A percentile compares a stretch with the other conserved stretches of the same genome.
Conservation (phyloP, 2,113 vertebrate species). For the Spheniscus mendiculus region DNA sequence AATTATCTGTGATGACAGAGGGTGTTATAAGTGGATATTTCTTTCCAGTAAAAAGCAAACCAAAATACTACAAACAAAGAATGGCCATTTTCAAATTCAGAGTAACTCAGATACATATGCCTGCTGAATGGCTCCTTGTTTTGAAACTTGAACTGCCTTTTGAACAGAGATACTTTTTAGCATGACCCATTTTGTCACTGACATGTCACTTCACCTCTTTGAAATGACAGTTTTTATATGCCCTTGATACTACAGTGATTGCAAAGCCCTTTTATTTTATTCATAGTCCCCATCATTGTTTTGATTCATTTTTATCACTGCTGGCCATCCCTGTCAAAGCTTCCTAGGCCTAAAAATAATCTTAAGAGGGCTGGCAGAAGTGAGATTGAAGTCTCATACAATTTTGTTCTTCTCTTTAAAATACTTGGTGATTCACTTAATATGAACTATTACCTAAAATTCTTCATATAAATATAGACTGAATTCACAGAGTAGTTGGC, state of each 20-base stretch:
- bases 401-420: background rate
- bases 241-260: background rate
- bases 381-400: background rate
- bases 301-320: background rate
- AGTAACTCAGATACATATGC: background rate
- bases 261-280: slow-evolving; percentile 19
- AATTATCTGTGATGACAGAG: background rate
- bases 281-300: background rate
- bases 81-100: background rate
- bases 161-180: background rate
- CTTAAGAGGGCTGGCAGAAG: background rate
- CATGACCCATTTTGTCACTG: background rate
- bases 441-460: background rate
- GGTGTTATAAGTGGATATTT: background rate
- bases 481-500: background rate
- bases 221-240: slow-evolving; percentile 4
- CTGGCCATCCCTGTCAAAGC: background rate
- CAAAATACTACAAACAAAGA: background rate
- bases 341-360: background rate
- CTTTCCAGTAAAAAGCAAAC: background rate
- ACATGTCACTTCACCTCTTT: background rate
- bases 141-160: background rate
- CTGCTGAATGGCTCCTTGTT: background rate
- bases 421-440: background rate
- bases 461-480: background rate